A percentile compares a stretch with the other conserved stretches of the same genome.
These are phyloP conservation scores for Paratrypauchen microcephalus DNA, from an alignment of 2,797 vertebrate genomes.

Conservation along the genomic window DNA sequence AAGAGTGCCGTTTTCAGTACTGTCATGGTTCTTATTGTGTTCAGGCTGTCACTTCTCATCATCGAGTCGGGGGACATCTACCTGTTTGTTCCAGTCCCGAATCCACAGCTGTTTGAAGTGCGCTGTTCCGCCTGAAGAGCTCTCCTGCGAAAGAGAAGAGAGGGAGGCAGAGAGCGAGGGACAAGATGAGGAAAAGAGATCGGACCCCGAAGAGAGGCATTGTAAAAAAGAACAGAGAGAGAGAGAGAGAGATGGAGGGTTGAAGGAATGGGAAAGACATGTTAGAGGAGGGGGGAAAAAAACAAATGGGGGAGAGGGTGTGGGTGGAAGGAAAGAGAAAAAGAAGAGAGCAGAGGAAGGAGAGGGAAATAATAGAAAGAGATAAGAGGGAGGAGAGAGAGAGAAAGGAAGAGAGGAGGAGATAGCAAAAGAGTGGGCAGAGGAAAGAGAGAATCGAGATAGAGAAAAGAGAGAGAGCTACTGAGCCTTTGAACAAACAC, in stretches of 20 bases:
- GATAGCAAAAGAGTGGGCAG: too few relatives aligned
- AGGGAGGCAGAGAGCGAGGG: too few relatives aligned
- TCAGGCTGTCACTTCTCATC: background rate
- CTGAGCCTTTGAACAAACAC: background rate
- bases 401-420: too few relatives aligned
- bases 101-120: background rate
- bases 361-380: too few relatives aligned
- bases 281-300: too few relatives aligned
- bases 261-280: too few relatives aligned
- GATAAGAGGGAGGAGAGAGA: too few relatives aligned
- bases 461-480: background rate
- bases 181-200: background rate
- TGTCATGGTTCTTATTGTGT: background rate
- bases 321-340: too few relatives aligned
- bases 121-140: background rate
- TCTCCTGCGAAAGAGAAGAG: background rate
- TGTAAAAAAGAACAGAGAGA: too few relatives aligned
- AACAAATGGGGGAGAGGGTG: too few relatives aligned
- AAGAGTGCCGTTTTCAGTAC: background rate
- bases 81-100: background rate
- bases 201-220: background rate
- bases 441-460: background rate
- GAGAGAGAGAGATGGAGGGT: too few relatives aligned
- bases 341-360: too few relatives aligned
- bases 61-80: background rate